Evolutionary conservation across 1,140 invertebrate genomes (phyloP).

Genomic region (Thaumatotibia leucotreta): DNA sequence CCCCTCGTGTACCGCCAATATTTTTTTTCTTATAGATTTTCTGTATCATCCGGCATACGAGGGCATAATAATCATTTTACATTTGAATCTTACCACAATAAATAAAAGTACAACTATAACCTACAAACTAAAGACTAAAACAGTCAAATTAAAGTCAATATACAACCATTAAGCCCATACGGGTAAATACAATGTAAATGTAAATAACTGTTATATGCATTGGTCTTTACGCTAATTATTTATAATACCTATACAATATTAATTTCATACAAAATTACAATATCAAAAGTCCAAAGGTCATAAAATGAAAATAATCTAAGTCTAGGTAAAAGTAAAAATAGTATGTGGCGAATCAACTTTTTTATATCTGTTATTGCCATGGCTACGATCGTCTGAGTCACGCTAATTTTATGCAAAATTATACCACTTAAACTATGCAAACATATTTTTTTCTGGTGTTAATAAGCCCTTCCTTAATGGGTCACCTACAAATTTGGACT

Average conservation of each 20-base stretch:
- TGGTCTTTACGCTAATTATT: neutral
- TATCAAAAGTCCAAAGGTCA: neutral
- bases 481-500: no score
- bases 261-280: neutral
- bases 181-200: neutral
- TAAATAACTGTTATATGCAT: neutral
- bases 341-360: no score
- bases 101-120: neutral
- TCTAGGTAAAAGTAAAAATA: neutral
- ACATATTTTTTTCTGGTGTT: no score
- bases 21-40: no score
- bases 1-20: no score
- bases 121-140: neutral
- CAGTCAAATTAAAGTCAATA: constrained; percentile 3
- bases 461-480: no score
- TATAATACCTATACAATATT: neutral
- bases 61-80: neutral
- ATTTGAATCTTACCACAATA: neutral
- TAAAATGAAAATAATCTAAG: neutral
- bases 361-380: no score
- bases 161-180: neutral
- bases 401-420: no score
- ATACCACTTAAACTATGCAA: no score
- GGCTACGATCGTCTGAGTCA: no score
- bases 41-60: no score